Percentiles rank a stretch among this genome's conserved stretches.
Evolutionary conservation across 2,888 invertebrate genomes (phyloP).

Genomic region (Sylvicola cinctus): DNA sequence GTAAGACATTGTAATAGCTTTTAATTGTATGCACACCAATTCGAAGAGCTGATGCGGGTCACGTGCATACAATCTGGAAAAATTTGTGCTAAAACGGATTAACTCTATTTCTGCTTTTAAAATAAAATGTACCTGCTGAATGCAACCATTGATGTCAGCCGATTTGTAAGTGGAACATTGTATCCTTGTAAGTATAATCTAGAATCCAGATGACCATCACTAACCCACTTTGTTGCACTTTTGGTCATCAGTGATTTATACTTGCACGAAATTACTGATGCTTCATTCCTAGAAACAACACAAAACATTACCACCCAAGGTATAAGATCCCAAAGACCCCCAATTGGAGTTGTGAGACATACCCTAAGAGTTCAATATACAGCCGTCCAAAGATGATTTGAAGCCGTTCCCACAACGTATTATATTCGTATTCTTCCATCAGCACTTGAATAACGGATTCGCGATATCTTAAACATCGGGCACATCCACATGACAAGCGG

Average conservation of each 20-base stretch:
- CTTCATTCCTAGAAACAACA: conserved; percentile 4
- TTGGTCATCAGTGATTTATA: conserved; percentile 6
- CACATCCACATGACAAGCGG: conserved; percentile 22
- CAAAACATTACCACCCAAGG: too few species aligned
- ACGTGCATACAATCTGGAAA: conserved; percentile 27
- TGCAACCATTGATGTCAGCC: conserved; percentile 7
- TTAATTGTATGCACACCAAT: conserved; percentile 39
- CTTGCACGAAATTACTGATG: conserved; percentile 4
- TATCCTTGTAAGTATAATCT: conserved; percentile 7
- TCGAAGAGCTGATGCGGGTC: conserved; percentile 44
- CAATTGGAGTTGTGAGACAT: conserved; percentile 1
- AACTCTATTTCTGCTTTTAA: too few species aligned
- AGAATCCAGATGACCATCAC: conserved; percentile 7
- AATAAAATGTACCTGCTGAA: conserved; percentile 8
- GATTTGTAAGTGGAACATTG: conserved; percentile 8
- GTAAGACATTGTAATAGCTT: conserved; percentile 43
- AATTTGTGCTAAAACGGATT: not conserved
- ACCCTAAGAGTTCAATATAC: conserved; percentile 7
- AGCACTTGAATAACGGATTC: conserved; percentile 19
- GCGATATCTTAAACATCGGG: conserved; percentile 22
- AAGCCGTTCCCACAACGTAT: conserved; percentile 7
- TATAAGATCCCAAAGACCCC: too few species aligned
- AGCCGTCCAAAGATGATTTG: conserved; percentile 6
- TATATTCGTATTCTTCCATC: conserved; percentile 16
- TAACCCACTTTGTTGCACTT: conserved; percentile 6